Evolutionary conservation across 2,797 vertebrate species (phyloP).

Genomic region (Monodelphis domestica): DNA sequence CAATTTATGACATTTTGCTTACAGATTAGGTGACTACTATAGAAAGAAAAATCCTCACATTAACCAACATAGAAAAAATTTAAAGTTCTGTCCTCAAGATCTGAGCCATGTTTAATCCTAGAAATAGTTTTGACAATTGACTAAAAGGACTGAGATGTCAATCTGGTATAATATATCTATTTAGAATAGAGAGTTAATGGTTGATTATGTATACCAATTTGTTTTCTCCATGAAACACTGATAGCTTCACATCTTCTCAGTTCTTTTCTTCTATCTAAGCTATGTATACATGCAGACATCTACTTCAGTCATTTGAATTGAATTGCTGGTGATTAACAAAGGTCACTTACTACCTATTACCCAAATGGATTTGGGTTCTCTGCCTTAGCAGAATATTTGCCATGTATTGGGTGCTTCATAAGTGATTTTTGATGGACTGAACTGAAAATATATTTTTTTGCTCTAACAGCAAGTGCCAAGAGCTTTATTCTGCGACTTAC

Average conservation of each 20-base stretch:
- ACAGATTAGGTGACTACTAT: slow-evolving; percentile 44
- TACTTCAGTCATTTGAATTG: slow-evolving; percentile 17
- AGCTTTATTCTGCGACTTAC: no score
- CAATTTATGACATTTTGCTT: slow-evolving; percentile 54
- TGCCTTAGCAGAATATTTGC: not conserved
- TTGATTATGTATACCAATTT: slow-evolving; percentile 1
- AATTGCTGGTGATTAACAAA: slow-evolving; percentile 20
- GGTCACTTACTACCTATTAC: slow-evolving; percentile 19
- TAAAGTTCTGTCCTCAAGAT: slow-evolving; percentile 49
- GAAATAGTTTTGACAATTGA: slow-evolving; percentile 43
- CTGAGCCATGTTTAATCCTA: slow-evolving; percentile 47
- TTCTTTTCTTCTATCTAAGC: slow-evolving; percentile 41
- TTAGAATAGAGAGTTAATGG: slow-evolving; percentile 47
- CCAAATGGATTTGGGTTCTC: not conserved
- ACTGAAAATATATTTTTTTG: no score
- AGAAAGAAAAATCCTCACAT: slow-evolving; percentile 45
- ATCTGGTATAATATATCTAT: slow-evolving; percentile 38
- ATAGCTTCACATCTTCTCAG: slow-evolving; percentile 1
- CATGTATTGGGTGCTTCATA: not conserved
- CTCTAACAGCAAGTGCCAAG: no score
- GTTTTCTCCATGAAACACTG: slow-evolving; percentile 28
- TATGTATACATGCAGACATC: slow-evolving; percentile 4
- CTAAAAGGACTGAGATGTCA: slow-evolving; percentile 43
- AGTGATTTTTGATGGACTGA: not conserved
- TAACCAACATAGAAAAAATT: slow-evolving; percentile 28